Base-by-base conservation (phyloP, 1,140 invertebrate species). In the Pseudachorutes palmiensis region DNA sequence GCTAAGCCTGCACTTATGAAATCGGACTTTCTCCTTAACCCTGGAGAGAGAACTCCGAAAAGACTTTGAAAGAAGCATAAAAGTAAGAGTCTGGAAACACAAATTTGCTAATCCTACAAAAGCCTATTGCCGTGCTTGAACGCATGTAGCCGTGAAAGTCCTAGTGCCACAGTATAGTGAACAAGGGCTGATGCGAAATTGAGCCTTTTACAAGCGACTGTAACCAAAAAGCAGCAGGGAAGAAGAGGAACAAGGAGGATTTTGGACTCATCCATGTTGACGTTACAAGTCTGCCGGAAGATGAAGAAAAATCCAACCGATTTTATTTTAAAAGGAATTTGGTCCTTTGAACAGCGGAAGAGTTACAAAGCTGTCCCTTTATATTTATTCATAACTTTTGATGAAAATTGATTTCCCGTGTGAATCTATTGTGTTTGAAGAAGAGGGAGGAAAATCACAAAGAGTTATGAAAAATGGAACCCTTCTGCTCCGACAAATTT, bases 311-410 rank as follows among this genome's bases (percentile, higher is more conserved):
- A n/a, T n/a, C n/a, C n/a, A n/a, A n/a, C n/a, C n/a, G n/a, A n/a
- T n/a, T n/a, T n/a, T n/a, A n/a, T n/a, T n/a, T n/a, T n/a, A n/a
- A n/a, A n/a, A n/a, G n/a, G n/a, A n/a, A n/a, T n/a, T n/a, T n/a
- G 19, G 9, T 19, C 36, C 36, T 45, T 19, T 19, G 19, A 45
- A 9, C 9, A 45, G 24, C 51, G 24, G 24, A 55, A 55, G 12
- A 55, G 36, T 45, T 12, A 45, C 36, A 45, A 45, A 45, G 19
- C 36, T 45, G 12, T 24, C 51, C 24, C 51, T n/a, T n/a, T n/a
- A 55, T 55, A 16, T 55, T 55, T 55, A 55, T 55, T 55, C 51
- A 55, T 55, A 55, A 55, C 51, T 26, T 22, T 55, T 24, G 3
- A 14, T 12, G 9, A 14, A 55, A 55, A 55, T 55, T 55, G 51